Evolutionary conservation across 2,113 vertebrate species (phyloP).

Genomic region (Coptodon rendalli): DNA sequence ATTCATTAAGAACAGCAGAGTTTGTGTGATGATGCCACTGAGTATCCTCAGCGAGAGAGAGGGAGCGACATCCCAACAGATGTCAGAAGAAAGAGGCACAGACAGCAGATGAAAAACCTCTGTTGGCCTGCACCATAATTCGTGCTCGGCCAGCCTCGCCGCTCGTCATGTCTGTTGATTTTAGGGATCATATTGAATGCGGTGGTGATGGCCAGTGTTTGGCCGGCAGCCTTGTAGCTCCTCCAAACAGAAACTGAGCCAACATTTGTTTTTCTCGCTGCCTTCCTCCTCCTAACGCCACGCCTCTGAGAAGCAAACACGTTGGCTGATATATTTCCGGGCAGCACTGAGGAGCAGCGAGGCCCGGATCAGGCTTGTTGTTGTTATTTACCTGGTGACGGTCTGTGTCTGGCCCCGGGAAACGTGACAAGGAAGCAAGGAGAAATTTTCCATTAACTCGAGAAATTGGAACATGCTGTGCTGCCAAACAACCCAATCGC

Average conservation of each 20-base stretch:
- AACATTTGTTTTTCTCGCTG: not conserved
- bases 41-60: not conserved
- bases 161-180: not conserved
- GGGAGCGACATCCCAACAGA: constrained; percentile 1
- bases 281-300: not conserved
- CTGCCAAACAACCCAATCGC: constrained; percentile 51
- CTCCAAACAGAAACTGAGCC: not conserved
- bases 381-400: constrained; percentile 2
- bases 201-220: not conserved
- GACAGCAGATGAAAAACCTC: not conserved
- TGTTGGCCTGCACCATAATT: not conserved
- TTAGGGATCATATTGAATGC: not conserved
- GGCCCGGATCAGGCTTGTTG: not conserved
- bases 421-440: constrained; percentile 22
- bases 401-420: not conserved
- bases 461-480: constrained; percentile 68
- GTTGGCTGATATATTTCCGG: constrained; percentile 15
- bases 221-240: not conserved
- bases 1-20: not conserved
- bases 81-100: constrained; percentile 2
- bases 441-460: constrained; percentile 63
- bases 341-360: not conserved
- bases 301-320: not conserved
- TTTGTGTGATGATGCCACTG: constrained; percentile 17
- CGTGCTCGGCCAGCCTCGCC: not conserved